phyloP scores from a whole-genome alignment of 2,113 vertebrate species.

The Pycnonotus jocosus region DNA sequence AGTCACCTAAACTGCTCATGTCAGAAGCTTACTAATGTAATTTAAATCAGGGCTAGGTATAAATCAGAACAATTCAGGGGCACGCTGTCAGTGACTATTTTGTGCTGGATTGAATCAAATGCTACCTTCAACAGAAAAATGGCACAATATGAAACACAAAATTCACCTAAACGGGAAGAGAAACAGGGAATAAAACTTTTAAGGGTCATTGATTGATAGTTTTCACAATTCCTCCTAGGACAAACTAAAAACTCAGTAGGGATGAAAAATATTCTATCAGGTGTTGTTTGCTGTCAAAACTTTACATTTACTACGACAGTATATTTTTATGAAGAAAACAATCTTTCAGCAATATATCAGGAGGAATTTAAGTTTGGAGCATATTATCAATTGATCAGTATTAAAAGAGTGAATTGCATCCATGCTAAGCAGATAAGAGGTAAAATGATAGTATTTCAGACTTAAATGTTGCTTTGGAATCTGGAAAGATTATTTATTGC shows the following conservation, averaged over 20 bases:
- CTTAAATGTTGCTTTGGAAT: not conserved
- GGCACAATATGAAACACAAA: not conserved
- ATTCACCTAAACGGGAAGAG: not conserved
- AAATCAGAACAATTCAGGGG: slow-evolving; percentile 5
- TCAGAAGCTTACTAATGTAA: not conserved
- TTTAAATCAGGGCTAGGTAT: not conserved
- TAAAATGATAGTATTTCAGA: not conserved
- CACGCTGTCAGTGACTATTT: not conserved
- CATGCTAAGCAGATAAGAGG: not conserved
- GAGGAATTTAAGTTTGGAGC: not conserved
- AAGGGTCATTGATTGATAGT: not conserved
- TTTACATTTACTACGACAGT: not conserved
- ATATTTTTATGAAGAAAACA: not conserved
- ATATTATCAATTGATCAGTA: not conserved
- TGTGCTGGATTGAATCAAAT: not conserved
- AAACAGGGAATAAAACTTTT: not conserved
- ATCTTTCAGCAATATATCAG: not conserved
- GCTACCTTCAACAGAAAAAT: not conserved
- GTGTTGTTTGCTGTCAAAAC: not conserved
- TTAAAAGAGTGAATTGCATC: not conserved
- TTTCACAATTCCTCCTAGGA: not conserved
- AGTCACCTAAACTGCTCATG: not conserved
- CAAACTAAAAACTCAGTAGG: not conserved
- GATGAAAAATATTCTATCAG: not conserved
- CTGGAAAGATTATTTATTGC: not conserved